phyloP scores from a whole-genome alignment of 2,113 vertebrate species.

The Dicerorhinus sumatrensis region DNA sequence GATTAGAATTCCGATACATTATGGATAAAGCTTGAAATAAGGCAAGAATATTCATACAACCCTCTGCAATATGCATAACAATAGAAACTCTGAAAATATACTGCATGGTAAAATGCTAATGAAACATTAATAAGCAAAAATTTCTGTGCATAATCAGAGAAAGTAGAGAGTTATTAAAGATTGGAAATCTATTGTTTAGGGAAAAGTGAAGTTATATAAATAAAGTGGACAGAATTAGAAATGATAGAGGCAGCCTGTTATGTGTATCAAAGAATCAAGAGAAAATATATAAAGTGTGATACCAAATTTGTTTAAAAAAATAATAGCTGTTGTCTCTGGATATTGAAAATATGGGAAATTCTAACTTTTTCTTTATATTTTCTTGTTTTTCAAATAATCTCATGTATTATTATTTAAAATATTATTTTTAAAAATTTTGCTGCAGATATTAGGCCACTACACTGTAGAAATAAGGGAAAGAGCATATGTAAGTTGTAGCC shows the following conservation, averaged over 20 bases:
- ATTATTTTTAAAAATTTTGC: conserved; percentile 26
- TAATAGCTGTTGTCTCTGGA: conserved; percentile 31
- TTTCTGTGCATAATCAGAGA: conserved; percentile 59
- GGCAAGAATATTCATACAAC: conserved; percentile 78
- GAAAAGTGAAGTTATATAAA: conserved; percentile 52
- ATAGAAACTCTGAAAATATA: conserved; percentile 75
- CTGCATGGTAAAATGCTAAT: conserved; percentile 71
- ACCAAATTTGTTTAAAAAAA: conserved; percentile 21
- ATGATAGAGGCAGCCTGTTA: background rate
- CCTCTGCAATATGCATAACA: conserved; percentile 71
- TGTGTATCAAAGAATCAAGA: conserved; percentile 22
- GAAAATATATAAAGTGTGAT: background rate
- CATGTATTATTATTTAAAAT: conserved; percentile 45
- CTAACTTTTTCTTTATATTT: conserved; percentile 41
- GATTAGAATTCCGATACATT: conserved; percentile 74
- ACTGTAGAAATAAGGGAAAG: conserved; percentile 43
- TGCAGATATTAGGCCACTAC: background rate
- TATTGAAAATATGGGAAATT: conserved; percentile 29
- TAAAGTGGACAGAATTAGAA: conserved; percentile 59
- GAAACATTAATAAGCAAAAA: conserved; percentile 81
- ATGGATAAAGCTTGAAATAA: conserved; percentile 69
- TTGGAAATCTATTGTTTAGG: conserved; percentile 58
- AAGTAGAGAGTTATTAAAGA: conserved; percentile 38
- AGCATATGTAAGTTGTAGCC: conserved; percentile 36
- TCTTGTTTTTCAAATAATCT: conserved; percentile 55